Evolutionary conservation across 2,797 vertebrate genomes (phyloP).

Genomic region (Sebastes kiyomatsui): DNA sequence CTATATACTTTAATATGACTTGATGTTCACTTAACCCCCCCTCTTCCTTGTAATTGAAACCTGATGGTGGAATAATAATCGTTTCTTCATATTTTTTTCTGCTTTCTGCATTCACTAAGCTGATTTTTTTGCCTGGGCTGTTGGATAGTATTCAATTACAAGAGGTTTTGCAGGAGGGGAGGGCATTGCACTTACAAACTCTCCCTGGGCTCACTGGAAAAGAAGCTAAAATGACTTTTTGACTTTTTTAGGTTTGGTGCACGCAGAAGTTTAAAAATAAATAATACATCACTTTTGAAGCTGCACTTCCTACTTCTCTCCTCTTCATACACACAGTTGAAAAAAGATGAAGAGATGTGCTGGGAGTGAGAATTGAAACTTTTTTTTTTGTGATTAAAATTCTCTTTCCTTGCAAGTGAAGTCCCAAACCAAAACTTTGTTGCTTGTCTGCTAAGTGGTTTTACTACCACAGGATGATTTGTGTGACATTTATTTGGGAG

Average conservation of each 20-base stretch:
- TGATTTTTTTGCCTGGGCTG: constrained; percentile 54
- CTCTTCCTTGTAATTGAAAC: constrained; percentile 76
- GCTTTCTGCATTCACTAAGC: constrained; percentile 52
- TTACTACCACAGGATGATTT: constrained; percentile 65
- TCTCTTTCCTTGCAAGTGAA: constrained; percentile 7
- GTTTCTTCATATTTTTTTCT: constrained; percentile 55
- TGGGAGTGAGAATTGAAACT: constrained; percentile 13
- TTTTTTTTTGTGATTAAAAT: constrained; percentile 26
- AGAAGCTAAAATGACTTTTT: constrained; percentile 38
- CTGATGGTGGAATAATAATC: constrained; percentile 77
- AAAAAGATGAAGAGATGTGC: constrained; percentile 1
- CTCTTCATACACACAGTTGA: neutral
- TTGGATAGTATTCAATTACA: constrained; percentile 58
- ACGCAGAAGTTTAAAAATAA: constrained; percentile 24
- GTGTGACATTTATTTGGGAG: constrained; percentile 71
- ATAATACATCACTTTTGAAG: constrained; percentile 26
- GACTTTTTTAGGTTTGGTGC: constrained; percentile 27
- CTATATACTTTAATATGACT: constrained; percentile 79
- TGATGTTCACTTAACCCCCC: constrained; percentile 79
- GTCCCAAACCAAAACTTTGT: constrained; percentile 39
- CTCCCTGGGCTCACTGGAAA: constrained; percentile 13
- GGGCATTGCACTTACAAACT: constrained; percentile 36
- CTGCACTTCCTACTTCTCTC: constrained; percentile 4
- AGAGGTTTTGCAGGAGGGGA: constrained; percentile 28
- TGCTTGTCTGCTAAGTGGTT: constrained; percentile 49